Base-by-base conservation (phyloP, 23 tunicate species). In the Corella eumyota region DNA sequence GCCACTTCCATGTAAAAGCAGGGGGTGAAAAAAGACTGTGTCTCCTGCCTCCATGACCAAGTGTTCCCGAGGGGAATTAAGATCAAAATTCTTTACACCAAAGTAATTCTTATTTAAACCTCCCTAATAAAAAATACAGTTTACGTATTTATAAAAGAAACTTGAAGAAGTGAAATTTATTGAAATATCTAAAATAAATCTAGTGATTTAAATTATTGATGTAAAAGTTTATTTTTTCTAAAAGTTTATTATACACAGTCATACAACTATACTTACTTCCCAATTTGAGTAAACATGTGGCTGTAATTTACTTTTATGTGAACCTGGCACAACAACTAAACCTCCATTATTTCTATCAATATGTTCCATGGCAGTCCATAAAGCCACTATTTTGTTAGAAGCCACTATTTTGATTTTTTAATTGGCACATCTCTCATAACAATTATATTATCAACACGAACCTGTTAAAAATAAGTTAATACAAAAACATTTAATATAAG, bases 321-420 rank as follows among this genome's bases (percentile, higher is more conserved):
- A 60, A 2, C 96, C 96, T 0, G 96, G 96, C 35, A 78, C 52
- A 50, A 88, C 96, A 4, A 88, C 96, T 19, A 88, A 58, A 61
- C 96, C 79, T 2, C 96, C 96, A 53, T 88, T 88, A 7, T 51
- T 28, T 3, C 96, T 67, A 30, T 82, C 74, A 5, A 88, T 62
- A 45, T 74, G 60, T 35, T 88, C 75, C 96, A 88, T 71, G 1
- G 96, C 96, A 17, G 96, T 88, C 96, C 96, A 88, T 36, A 88
- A 71, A n/a, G 88, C 88, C 3, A 79, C 85, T 22, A 88, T 79
- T 55, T 71, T 68, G n/a, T n/a, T n/a, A n/a, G n/a, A n/a, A n/a
- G n/a, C n/a, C n/a, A n/a, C n/a, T n/a, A n/a, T n/a, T n/a, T n/a
- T n/a, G n/a, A n/a, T n/a, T n/a, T n/a, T n/a, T n/a, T n/a, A n/a